Conservation (phyloP, 2,888 invertebrate genomes). For the Watsonalla cultraria region DNA sequence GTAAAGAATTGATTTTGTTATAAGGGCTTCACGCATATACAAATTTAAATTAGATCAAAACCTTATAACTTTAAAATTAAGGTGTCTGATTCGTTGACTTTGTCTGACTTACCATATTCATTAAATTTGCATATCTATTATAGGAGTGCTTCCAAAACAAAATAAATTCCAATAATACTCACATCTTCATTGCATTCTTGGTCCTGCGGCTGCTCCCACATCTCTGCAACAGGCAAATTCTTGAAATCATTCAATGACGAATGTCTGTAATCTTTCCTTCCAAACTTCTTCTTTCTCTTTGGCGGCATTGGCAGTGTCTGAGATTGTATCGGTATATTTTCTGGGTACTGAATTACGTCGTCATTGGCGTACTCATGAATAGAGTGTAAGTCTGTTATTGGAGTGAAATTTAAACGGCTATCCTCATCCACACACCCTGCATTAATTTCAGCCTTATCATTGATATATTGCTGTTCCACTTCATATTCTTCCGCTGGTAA, state of each 20-base stretch:
- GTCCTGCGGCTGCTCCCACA: constrained; percentile 49
- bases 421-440: constrained; percentile 34
- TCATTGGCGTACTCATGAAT: constrained; percentile 72
- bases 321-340: constrained; percentile 62
- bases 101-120: too few species aligned
- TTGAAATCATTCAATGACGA: constrained; percentile 62
- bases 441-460: constrained; percentile 32
- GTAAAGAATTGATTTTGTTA: too few species aligned
- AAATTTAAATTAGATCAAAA: too few species aligned
- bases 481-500: constrained; percentile 68
- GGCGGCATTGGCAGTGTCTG: constrained; percentile 72
- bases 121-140: too few species aligned
- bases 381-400: constrained; percentile 54
- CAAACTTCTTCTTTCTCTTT: constrained; percentile 56
- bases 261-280: constrained; percentile 47
- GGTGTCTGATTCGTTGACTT: too few species aligned
- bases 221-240: constrained; percentile 33
- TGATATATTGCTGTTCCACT: constrained; percentile 38
- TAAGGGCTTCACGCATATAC: too few species aligned
- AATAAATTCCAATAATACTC: constrained; percentile 32
- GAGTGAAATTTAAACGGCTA: constrained; percentile 56
- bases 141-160: neutral
- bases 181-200: constrained; percentile 57
- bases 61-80: too few species aligned
- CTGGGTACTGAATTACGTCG: constrained; percentile 75